Base-by-base conservation (phyloP, 2,797 vertebrate genomes). In the Adelosebastes latens region DNA sequence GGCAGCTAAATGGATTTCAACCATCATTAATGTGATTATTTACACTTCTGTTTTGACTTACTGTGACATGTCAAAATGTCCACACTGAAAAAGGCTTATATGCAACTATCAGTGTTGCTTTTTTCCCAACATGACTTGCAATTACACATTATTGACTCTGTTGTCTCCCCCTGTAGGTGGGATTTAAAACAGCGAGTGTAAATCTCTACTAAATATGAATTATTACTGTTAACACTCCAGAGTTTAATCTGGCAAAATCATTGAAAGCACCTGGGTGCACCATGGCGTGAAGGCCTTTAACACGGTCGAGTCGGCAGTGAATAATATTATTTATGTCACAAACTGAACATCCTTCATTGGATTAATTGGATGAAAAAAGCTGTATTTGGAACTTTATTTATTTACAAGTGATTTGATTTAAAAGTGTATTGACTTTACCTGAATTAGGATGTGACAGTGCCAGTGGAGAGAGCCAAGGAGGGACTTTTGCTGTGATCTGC, bases 401-500 rank as follows among this genome's bases (percentile, higher is more conserved):
- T 25, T 32, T 31, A 18, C 11, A 60, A 25, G 11, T n/a, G 49
- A 77, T 53, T 49, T 32, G 14, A 68, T 79, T 71, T 39, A 59
- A 73, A 25, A 63, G 70, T 53, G 52, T 24, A 53, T 36, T 77
- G 29, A 63, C 69, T 71, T 65, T 53, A 71, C 72, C 63, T 75
- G 22, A 65, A 63, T 24, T 8, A n/a, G 18, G 55, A 76, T 25
- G 7, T 18, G 64, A 83, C 52, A 22, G 72, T 61, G 63, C 39
- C 78, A 79, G 16, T 3, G 42, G 22, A 34, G 34, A 71, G 16
- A 63, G 42, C 24, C 22, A 25, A 60, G 46, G 29, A 74, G 2
- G 34, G 69, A 84, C 74, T 42, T 59, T 10, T 59, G 42, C 34
- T 42, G 32, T 46, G 68, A 88, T 81, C 72, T 52, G 66, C 63